Conservation (phyloP, 2,113 vertebrate species). For the Trichomycterus rosablanca region DNA sequence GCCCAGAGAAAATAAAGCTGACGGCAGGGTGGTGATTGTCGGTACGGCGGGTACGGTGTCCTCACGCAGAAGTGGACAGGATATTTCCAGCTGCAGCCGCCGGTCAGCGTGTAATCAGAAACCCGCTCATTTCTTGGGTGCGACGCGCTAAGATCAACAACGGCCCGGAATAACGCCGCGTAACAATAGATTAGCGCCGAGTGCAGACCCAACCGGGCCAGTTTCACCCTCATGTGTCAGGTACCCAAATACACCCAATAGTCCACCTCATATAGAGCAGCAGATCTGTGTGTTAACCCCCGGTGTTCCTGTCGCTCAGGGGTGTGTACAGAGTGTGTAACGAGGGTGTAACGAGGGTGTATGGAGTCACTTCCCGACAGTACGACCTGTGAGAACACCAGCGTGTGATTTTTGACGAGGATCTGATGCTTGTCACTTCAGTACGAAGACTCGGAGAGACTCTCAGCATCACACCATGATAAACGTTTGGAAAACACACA, state of each 20-base stretch:
- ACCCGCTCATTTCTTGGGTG: constrained; percentile 21
- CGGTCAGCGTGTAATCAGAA: constrained; percentile 39
- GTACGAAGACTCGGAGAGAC: constrained; percentile 42
- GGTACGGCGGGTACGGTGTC: constrained; percentile 54
- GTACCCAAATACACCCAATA: no score
- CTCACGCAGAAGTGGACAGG: constrained; percentile 29
- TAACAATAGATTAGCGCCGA: constrained; percentile 21
- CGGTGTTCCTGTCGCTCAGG: background rate
- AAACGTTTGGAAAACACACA: no score
- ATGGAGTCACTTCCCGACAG: constrained; percentile 5
- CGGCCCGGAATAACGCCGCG: constrained; percentile 23
- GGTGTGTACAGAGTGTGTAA: background rate
- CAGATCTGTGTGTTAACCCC: background rate
- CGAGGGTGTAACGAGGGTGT: background rate
- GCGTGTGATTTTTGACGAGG: constrained; percentile 66
- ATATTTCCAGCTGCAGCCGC: constrained; percentile 41
- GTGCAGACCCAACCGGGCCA: background rate
- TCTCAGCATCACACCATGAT: background rate
- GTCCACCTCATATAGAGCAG: no score
- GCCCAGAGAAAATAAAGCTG: constrained; percentile 51
- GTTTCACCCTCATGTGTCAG: no score
- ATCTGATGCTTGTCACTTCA: constrained; percentile 55
- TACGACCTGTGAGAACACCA: constrained; percentile 52
- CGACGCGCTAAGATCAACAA: constrained; percentile 49
- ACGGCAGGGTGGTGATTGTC: constrained; percentile 57